Evolutionary conservation across 2,888 invertebrate genomes (phyloP), one percentile per base, ranked within the genome.

Genomic region (Tridacna crocea): DNA sequence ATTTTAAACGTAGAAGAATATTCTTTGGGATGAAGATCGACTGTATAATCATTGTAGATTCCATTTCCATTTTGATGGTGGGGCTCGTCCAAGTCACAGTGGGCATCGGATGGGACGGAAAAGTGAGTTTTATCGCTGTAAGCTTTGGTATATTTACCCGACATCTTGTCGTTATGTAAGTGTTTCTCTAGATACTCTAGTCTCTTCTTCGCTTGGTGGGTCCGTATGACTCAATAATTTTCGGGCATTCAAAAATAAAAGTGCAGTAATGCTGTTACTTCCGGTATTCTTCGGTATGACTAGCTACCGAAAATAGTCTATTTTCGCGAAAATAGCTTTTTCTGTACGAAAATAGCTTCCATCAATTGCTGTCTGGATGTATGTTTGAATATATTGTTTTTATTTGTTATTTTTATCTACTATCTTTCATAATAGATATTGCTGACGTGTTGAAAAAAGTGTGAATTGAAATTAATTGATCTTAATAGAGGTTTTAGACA

Each of bases 121-220:
- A 88, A 83, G 65, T 87, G 81, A 0, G 81, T 79, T 63, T 87
- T 85, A 65, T 88, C 87, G 13, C 86, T 84, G 75, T 86, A 87
- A 4, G 82, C 78, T 36, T 87, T 86, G 26, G 79, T 77, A 68
- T 86, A 86, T 75, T 87, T 86, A 46, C 63, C 47, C 47, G 75
- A 75, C 75, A 75, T 75, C 51, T 12, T 65, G 22, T 51, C 22
- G 47, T 70, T 51, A n/a, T 66, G 36, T 66, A 46, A 19, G 55
- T 55, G 6, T 36, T 36, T 36, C 2, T 36, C 36, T 2, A 36
- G 2, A 36, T 36, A n/a, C n/a, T n/a, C n/a, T 36, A 36, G 36
- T 26, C 27, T 26, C 24, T 63, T 63, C 8, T 26, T 0, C 0
- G 47, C 12, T 46, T 17, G 68, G 13, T 68, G 19, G 46, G n/a